A percentile compares a stretch with the other conserved stretches of the same genome.
Conservation (phyloP, 2,888 invertebrate species). For the Drosophila parthenogenetica region DNA sequence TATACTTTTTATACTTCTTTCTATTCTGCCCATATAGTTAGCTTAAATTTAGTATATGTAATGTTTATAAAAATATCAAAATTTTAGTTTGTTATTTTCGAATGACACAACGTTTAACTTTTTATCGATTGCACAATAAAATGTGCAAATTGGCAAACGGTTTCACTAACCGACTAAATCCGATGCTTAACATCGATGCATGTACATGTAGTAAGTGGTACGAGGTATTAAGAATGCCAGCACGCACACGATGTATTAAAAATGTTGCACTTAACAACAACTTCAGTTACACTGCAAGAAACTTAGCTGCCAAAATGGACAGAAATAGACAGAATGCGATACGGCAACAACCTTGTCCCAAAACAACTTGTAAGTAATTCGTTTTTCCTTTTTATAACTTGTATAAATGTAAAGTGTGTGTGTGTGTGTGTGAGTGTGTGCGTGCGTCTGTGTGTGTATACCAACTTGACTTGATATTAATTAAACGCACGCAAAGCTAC, state of each 20-base stretch:
- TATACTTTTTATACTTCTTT: too few species aligned
- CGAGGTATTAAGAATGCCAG: constrained; percentile 55
- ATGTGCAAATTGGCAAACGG: constrained; percentile 59
- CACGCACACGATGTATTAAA: constrained; percentile 56
- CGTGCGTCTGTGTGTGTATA: constrained; percentile 10
- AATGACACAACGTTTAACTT: constrained; percentile 57
- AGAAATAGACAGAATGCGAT: constrained; percentile 46
- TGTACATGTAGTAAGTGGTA: constrained; percentile 47
- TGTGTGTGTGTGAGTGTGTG: neutral
- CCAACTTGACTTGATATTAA: constrained; percentile 65
- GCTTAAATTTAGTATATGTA: too few species aligned
- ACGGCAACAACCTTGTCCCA: constrained; percentile 76
- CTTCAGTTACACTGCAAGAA: constrained; percentile 23
- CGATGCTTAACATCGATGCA: constrained; percentile 40
- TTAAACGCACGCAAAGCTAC: constrained; percentile 74
- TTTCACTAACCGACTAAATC: constrained; percentile 39
- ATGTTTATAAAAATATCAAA: neutral
- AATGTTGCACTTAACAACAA: constrained; percentile 45
- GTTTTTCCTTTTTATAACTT: constrained; percentile 64
- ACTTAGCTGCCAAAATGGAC: constrained; percentile 38
- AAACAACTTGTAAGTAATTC: constrained; percentile 73
- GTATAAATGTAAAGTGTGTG: constrained; percentile 33
- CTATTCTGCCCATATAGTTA: too few species aligned
- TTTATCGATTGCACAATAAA: constrained; percentile 62
- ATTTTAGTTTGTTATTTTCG: constrained; percentile 16